Evolutionary conservation across 2,888 invertebrate genomes (phyloP).

Genomic region (Augiades crinisus): DNA sequence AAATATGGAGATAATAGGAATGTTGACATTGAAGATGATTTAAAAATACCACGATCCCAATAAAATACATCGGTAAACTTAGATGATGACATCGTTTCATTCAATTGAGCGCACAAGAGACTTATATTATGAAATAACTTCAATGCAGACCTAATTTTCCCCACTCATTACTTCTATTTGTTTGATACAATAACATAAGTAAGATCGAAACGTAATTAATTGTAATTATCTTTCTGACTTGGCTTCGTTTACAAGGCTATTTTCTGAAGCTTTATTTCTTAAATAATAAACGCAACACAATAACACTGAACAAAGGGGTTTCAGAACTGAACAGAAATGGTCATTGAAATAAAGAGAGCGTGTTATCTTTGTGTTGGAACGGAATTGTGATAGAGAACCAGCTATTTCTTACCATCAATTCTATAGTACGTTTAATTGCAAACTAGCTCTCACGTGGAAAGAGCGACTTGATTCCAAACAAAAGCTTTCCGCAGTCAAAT

Average conservation of each 20-base stretch:
- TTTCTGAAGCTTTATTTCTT: neutral
- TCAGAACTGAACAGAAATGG: conserved; percentile 1
- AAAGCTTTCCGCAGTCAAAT: too few species aligned
- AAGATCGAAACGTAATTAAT: neutral
- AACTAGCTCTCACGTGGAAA: neutral
- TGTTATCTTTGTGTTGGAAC: conserved; percentile 5
- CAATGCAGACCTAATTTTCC: neutral
- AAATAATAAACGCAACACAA: conserved; percentile 16
- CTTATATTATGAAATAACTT: too few species aligned
- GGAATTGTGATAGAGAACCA: neutral
- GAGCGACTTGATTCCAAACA: neutral
- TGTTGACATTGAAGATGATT: too few species aligned
- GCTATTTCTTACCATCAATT: neutral
- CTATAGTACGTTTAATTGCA: neutral
- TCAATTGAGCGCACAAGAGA: too few species aligned
- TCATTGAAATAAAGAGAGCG: conserved; percentile 4
- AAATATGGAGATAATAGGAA: too few species aligned
- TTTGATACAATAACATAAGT: neutral
- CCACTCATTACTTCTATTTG: neutral
- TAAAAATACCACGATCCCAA: too few species aligned
- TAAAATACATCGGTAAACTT: too few species aligned
- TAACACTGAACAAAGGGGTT: conserved; percentile 1
- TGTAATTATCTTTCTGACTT: neutral
- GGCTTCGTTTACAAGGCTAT: neutral
- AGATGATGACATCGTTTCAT: too few species aligned